Evolutionary conservation across 2,113 vertebrate species (phyloP), one percentile per base, ranked within the genome.

Genomic region (Centrocercus urophasianus): DNA sequence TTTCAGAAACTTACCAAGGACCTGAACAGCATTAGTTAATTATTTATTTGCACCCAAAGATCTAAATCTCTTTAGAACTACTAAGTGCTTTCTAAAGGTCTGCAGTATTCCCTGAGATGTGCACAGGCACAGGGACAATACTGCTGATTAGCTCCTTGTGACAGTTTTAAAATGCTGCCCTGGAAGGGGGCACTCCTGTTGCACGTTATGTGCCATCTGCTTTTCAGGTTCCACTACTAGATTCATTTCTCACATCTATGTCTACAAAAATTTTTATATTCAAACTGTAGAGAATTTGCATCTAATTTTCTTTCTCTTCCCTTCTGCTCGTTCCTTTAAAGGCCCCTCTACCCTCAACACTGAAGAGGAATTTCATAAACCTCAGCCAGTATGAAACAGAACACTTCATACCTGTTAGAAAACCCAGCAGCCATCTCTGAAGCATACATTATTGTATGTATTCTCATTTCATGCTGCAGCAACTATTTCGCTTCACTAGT

Each of bases 41-140:
- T 64, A 64, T 64, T 64, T 64, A 64, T 83, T 34, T 48, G 57
- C 43, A 86, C 4, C 18, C 56, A 89, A 82, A 36, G 7, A 64
- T 40, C 61, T 64, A 40, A 4, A 34, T 24, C 42, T 79, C 77
- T 79, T 70, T 12, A 70, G 34, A 48, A 59, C 8, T 13, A 34
- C 13, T 47, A 47, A 36, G 47, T 48, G 50, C 50, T 77, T 82
- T 83, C 54, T 78, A 25, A 36, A 43, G 16, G 22, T 79, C 45
- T 36, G 42, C 21, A 30, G 32, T 17, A 50, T 50, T 90, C 88
- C 72, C n/a, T 0, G 32, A 67, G 20, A 56, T 25, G 38, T 28
- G 38, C 17, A 40, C 25, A 38, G 0, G 0, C n/a, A 65, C 15
- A 65, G 76, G n/a, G 64, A 64, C 59, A 82, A 66, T 18, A 70